Conservation (phyloP, 2,113 vertebrate species). For the Desmodus rotundus region DNA sequence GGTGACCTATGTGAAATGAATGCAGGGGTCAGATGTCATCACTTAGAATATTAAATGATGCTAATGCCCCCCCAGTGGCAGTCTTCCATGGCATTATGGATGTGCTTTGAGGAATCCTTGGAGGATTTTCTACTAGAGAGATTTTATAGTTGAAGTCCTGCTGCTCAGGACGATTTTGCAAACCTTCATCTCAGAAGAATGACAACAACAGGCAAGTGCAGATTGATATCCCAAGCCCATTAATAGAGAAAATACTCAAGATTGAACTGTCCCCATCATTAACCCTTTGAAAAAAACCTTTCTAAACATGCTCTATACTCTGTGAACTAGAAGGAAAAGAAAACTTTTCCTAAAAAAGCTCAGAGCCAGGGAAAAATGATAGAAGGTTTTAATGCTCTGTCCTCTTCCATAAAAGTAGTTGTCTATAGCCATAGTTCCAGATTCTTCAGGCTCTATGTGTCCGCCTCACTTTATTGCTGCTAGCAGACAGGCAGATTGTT, state of each 20-base stretch:
- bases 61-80: slow-evolving; percentile 29
- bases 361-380: neutral
- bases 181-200: neutral
- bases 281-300: neutral
- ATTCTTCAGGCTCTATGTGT: neutral
- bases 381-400: neutral
- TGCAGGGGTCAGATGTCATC: neutral
- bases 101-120: neutral
- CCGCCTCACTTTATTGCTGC: neutral
- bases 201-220: neutral
- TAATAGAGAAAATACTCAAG: neutral
- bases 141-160: neutral
- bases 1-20: neutral
- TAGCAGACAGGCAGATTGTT: neutral
- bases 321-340: neutral
- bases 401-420: neutral
- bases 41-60: neutral
- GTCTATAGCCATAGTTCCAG: neutral
- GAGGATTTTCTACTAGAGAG: neutral
- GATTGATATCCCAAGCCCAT: neutral
- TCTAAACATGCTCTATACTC: neutral
- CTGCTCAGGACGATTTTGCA: neutral
- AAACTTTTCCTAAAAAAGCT: neutral
- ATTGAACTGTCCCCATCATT: neutral
- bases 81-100: neutral